Evolutionary conservation across 2,113 vertebrate species (phyloP).

Genomic region (Euleptes europaea): DNA sequence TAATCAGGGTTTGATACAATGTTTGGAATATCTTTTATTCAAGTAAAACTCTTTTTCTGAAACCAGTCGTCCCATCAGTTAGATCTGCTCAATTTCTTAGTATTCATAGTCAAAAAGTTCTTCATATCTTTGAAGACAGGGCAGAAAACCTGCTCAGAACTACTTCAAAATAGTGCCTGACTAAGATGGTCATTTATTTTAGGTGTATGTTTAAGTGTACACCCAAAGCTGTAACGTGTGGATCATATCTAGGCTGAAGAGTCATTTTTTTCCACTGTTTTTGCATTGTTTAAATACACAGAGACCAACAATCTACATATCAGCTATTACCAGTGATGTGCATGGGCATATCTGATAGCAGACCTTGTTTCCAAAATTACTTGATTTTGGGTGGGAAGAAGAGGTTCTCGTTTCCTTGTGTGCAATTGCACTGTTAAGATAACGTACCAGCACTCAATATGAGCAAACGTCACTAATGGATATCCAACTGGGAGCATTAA

Average conservation of each 20-base stretch:
- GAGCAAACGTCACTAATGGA: background rate
- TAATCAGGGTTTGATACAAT: background rate
- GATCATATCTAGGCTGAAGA: background rate
- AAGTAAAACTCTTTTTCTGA: background rate
- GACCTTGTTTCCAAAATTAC: background rate
- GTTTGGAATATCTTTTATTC: background rate
- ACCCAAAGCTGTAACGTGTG: background rate
- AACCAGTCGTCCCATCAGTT: background rate
- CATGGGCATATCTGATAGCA: background rate
- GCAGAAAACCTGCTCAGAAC: background rate
- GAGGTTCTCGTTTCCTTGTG: background rate
- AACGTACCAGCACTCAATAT: background rate
- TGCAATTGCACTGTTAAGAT: background rate
- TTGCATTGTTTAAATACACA: background rate
- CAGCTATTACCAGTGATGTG: background rate
- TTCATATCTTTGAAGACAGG: no score
- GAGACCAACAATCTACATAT: background rate
- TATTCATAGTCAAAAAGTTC: background rate
- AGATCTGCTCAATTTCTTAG: background rate
- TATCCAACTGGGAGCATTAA: background rate
- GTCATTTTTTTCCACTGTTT: background rate
- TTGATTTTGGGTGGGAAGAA: no score
- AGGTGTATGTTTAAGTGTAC: background rate
- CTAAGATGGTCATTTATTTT: background rate
- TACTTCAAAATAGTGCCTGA: background rate